Base-by-base conservation (phyloP, 2,797 vertebrate species). In the Knipowitschia caucasica region DNA sequence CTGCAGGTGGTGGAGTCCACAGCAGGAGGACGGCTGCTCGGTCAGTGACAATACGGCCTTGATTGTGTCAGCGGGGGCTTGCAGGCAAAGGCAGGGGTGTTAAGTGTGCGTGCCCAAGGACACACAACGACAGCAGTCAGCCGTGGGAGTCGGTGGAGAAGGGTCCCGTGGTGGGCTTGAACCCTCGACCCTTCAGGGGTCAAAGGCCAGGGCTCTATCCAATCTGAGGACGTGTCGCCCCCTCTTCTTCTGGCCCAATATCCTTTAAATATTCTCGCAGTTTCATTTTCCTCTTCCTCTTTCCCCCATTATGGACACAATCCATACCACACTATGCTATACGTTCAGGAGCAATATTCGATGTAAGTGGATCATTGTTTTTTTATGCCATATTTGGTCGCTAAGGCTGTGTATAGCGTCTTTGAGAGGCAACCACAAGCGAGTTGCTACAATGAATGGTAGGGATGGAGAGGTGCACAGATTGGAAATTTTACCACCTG, bases 401-500 rank as follows among this genome's bases (percentile, higher is more conserved):
- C 66, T 82, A 79, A 84, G 83, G 81, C 57, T 44, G 24, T 71
- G 75, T 77, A 86, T 78, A 74, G 54, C 76, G 75, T 82, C 67
- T n/a, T n/a, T 83, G 88, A 88, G 82, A 71, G 69, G 83, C 65
- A 88, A 67, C n/a, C 82, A 86, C 77, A 86, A 87, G 85, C 88
- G 73, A 67, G 62, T 67, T 68, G 69, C 67, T 59, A 59, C 64
- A 78, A 76, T 78, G 70, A 78, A 83, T 78, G 80, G 73, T 73
- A 65, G 76, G 75, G 76, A 83, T 68, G 71, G 80, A 83, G 78
- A 84, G 86, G 80, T 81, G 76, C 80, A 71, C 85, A 87, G 85
- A 89, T 89, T 87, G 86, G 75, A 88, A 82, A 86, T 86, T 76
- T 87, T 88, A 85, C n/a, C 85, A 89, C 85, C 85, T 88, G 87